These are phyloP conservation scores for Drosophila pseudotalamancana DNA, from an alignment of 2,888 invertebrate genomes.

Conservation along the genomic window DNA sequence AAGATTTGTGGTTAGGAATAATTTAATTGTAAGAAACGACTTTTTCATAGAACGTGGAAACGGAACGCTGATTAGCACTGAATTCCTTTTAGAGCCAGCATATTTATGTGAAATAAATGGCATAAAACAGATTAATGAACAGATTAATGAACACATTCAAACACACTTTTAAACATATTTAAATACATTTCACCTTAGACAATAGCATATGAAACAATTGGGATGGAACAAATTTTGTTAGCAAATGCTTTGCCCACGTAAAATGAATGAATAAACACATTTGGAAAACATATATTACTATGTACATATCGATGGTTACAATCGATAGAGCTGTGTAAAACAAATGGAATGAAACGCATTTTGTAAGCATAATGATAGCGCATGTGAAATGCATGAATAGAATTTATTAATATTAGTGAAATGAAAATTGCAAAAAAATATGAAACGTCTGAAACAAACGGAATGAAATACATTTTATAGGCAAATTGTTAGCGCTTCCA, in stretches of 20 bases:
- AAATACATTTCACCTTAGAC: too few species aligned
- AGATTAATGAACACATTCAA: too few species aligned
- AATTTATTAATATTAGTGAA: neutral
- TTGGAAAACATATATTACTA: too few species aligned
- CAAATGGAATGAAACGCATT: neutral
- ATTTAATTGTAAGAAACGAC: constrained; percentile 9
- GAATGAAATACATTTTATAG: neutral
- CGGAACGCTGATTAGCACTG: too few species aligned
- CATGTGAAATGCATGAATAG: neutral
- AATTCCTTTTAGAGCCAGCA: too few species aligned
- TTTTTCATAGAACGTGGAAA: neutral
- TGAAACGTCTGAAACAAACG: neutral
- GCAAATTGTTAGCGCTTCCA: too few species aligned
- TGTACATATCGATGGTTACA: too few species aligned
- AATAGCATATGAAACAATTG: neutral
- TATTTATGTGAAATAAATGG: neutral
- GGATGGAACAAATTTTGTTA: neutral
- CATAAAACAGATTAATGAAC: too few species aligned
- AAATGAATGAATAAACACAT: neutral
- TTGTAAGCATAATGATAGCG: neutral
- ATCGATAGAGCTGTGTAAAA: too few species aligned
- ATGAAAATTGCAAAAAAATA: neutral
- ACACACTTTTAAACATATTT: too few species aligned
- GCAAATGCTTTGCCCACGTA: neutral
- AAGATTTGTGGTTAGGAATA: constrained; percentile 12